Base-by-base conservation (phyloP, 2,113 vertebrate genomes). In the Andinoacara biseriatus region DNA sequence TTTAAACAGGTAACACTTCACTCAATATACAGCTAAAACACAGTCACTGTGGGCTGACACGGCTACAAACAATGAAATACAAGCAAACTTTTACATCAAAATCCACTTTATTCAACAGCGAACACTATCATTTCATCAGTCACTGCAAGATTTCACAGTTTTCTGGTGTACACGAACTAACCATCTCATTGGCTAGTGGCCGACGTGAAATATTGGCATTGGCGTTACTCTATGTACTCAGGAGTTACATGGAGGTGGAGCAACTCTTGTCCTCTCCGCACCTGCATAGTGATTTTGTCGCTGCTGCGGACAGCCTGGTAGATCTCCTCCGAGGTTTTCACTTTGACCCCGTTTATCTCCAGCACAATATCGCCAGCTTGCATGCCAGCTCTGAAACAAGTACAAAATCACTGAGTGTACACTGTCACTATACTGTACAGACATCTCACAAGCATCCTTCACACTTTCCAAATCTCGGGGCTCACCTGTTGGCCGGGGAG, bases 401-500 rank as follows among this genome's bases (percentile, higher is more conserved):
- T 11, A 87, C 7, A 29, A 29, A 0, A 29, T 4, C 6, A 49
- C 11, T 49, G 15, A 52, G 24, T 29, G 43, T 69, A 26, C 43
- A 52, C 24, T 5, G 43, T 29, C 40, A 49, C 22, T 29, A 49
- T 2, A 69, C 43, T 46, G 40, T 20, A 49, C 43, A 69, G 29
- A 69, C 24, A 49, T 20, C 43, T 52, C 65, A 52, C 24, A 46
- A 5, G 43, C 14, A 5, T 46, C 14, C 43, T 46, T 15, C 2
- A 15, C 13, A 3, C 18, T 20, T 11, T 14, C 7, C 11, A 13
- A 7, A 22, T 2, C 18, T 2, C 5, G 24, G 10, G 1, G 0
- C 4, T 15, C n/a, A 0, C 98, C 97, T 96, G 86, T 95, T 92
- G 3, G 98, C 97, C 0, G 98, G 98, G 35, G 98, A 99, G 76